phyloP scores from a whole-genome alignment of 2,113 vertebrate genomes.

The Varanus komodoensis region DNA sequence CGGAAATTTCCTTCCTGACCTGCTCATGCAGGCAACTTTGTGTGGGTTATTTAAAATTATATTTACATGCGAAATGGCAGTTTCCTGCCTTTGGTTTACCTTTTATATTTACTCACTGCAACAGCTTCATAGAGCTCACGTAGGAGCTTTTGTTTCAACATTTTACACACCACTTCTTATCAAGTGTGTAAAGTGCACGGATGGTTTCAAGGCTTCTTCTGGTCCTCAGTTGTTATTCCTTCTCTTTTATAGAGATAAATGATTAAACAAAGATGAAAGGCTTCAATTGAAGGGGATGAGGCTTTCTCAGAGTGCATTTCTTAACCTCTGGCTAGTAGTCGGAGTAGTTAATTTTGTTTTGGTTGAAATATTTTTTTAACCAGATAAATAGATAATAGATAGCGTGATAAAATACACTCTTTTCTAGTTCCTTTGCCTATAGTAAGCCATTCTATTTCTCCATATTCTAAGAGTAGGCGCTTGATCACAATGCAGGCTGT shows the following conservation, averaged over 20 bases:
- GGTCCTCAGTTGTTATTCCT: neutral
- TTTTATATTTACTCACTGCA: neutral
- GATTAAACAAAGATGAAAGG: neutral
- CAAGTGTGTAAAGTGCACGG: neutral
- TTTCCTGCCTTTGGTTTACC: neutral
- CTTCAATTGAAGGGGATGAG: neutral
- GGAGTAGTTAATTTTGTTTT: neutral
- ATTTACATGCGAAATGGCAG: neutral
- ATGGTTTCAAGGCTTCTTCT: neutral
- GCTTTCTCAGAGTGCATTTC: neutral
- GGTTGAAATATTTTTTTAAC: neutral
- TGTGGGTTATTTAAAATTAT: neutral
- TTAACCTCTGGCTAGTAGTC: neutral
- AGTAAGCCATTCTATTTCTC: no score
- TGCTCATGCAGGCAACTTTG: neutral
- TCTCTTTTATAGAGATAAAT: conserved; percentile 3
- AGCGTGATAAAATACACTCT: no score
- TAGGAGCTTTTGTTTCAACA: neutral
- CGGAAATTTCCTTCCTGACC: neutral
- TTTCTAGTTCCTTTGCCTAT: no score
- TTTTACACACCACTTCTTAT: neutral
- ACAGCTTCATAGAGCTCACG: neutral
- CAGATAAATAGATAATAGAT: no score
- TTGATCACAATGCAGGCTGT: no score
- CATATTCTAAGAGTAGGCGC: no score